These are phyloP conservation scores for Taenioides sp. DNA, from an alignment of 2,797 vertebrate species.

Conservation along the genomic window DNA sequence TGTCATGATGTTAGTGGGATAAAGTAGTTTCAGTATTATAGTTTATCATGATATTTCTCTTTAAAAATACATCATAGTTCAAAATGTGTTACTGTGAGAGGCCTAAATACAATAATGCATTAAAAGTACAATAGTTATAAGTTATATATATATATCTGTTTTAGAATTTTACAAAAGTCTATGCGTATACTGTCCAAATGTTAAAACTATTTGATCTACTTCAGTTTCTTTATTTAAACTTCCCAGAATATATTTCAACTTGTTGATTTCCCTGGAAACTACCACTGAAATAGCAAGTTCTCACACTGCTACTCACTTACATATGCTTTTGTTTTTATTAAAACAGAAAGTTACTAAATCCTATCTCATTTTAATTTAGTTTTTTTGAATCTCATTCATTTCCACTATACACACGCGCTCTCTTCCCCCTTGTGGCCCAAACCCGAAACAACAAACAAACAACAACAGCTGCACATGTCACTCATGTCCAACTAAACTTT, in stretches of 20 bases:
- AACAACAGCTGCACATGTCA: conserved; percentile 39
- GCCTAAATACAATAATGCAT: no score
- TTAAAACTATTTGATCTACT: no score
- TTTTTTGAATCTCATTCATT: conserved; percentile 1
- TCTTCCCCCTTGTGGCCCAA: conserved; percentile 19
- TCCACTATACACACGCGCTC: conserved; percentile 19
- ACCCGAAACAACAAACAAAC: conserved; percentile 47
- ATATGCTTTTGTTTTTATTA: conserved; percentile 12
- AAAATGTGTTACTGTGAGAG: no score
- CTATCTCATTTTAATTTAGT: conserved; percentile 22
- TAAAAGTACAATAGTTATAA: no score
- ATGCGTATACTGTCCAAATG: no score
- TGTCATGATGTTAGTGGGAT: no score
- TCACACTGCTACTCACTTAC: conserved; percentile 9
- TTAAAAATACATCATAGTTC: no score
- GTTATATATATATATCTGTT: not conserved
- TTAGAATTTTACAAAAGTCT: no score
- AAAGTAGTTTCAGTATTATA: no score
- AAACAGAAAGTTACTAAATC: conserved; percentile 21
- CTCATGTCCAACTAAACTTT: conserved; percentile 64
- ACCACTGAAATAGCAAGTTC: conserved; percentile 6
- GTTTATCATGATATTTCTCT: no score
- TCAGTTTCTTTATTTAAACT: not conserved
- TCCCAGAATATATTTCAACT: conserved; percentile 27
- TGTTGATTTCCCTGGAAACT: conserved; percentile 25